A percentile compares a stretch with the other conserved stretches of the same genome.
These are phyloP conservation scores for Himalopsyche tibetana DNA, from an alignment of 2,888 invertebrate species.

Conservation along the genomic window DNA sequence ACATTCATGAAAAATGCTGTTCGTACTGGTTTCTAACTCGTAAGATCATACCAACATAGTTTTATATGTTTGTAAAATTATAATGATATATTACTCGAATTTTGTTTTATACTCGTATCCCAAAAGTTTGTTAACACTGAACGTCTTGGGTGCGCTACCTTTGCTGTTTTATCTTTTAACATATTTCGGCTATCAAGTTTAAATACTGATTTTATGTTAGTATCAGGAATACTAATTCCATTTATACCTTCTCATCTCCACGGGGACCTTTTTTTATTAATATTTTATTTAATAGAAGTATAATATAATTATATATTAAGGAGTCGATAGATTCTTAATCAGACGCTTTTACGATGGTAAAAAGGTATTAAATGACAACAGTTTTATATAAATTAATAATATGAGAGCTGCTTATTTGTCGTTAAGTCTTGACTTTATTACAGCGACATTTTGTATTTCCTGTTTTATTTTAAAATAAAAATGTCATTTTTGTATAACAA, in stretches of 20 bases:
- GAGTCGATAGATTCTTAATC: neutral
- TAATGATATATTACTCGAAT: neutral
- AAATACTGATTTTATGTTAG: constrained; percentile 57
- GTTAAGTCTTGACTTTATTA: neutral
- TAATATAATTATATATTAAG: constrained; percentile 9
- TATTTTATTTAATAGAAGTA: neutral
- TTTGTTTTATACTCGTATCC: neutral
- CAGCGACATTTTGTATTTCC: neutral
- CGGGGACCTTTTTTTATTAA: neutral
- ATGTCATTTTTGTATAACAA: no score
- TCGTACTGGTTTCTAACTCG: no score
- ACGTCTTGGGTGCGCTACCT: neutral
- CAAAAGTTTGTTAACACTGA: neutral
- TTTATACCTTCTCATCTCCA: neutral
- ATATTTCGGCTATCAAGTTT: constrained; percentile 56
- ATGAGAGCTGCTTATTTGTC: neutral
- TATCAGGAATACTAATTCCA: constrained; percentile 51
- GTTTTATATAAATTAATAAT: neutral
- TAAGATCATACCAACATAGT: no score
- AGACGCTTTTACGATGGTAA: neutral
- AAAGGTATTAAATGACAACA: constrained; percentile 12
- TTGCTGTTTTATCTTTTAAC: constrained; percentile 34
- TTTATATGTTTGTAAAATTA: no score
- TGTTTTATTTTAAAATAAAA: no score
- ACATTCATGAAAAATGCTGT: no score